Base-by-base conservation (phyloP, 2,113 vertebrate genomes). In the Sceloporus tristichus region DNA sequence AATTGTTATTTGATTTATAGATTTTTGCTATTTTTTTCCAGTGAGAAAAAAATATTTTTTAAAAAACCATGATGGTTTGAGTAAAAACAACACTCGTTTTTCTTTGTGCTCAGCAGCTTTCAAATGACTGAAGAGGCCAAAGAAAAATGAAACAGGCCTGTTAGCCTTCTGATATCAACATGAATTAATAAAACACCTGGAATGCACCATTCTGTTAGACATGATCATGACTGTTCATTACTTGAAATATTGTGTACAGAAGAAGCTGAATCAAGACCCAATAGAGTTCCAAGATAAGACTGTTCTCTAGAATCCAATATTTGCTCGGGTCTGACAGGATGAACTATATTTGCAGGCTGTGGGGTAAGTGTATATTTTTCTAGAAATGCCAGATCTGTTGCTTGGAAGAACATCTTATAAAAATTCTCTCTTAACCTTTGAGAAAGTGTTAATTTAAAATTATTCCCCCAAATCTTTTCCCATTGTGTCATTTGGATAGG, bases 291-390 rank as follows among this genome's bases (percentile, higher is more conserved):
- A 80, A 99, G 97, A 65, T 99, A 99, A 0, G 98, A 98, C 92
- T 98, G 99, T 89, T 99, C 98, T 94, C 98, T 96, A 38, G 98
- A 97, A 94, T 99, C 99, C 88, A 99, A 94, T 95, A 99, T 98
- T 86, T 99, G 98, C 82, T 99, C 98, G 0, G 98, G 94, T 79
- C 98, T 97, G 6, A 99, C 98, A 0, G 98, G 98, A 93, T 99
- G 98, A 74, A 98, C 97, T 38, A 99, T 97, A 89, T 98, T 98
- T 82, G 98, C 93, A 5, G 98, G 98, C 88, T 98, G 99, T 29
- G 98, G 98, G 54, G 97, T 98, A 23, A 99, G 97, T 3, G 98
- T 98, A 59, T 99, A 99, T 85, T 99, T 99, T 91, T 99, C 99
- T 23, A 99, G 95, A 93, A 99, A 99, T 0, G 98, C 97, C 34